These are phyloP conservation scores for Cyanoderma ruficeps DNA, from an alignment of 2,113 vertebrate genomes.

Conservation along the genomic window DNA sequence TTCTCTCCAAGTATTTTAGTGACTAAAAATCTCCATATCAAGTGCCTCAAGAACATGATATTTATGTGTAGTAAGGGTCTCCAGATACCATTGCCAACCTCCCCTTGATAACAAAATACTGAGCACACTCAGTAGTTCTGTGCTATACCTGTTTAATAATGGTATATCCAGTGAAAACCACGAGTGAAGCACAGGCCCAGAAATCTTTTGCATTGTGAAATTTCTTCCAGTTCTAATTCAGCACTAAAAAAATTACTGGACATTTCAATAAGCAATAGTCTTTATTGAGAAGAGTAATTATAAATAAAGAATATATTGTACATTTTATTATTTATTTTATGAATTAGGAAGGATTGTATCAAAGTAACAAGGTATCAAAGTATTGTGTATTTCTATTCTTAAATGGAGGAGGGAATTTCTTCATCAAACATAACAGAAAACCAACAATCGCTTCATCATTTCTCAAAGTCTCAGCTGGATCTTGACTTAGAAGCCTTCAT, in stretches of 20 bases:
- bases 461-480: background rate
- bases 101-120: background rate
- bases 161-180: background rate
- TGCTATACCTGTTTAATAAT: background rate
- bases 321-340: background rate
- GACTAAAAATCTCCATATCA: background rate
- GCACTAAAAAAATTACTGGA: background rate
- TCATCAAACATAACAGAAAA: background rate
- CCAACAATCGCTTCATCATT: background rate
- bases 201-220: background rate
- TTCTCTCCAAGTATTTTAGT: background rate
- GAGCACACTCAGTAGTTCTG: background rate
- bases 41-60: background rate
- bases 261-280: background rate
- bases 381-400: background rate
- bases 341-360: background rate
- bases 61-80: background rate
- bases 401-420: background rate
- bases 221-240: background rate
- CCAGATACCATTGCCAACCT: background rate
- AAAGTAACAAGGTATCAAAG: background rate
- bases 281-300: background rate
- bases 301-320: background rate
- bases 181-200: background rate
- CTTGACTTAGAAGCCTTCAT: background rate